These are phyloP conservation scores for Oriolus oriolus DNA, from an alignment of 2,113 vertebrate genomes.

Conservation along the genomic window DNA sequence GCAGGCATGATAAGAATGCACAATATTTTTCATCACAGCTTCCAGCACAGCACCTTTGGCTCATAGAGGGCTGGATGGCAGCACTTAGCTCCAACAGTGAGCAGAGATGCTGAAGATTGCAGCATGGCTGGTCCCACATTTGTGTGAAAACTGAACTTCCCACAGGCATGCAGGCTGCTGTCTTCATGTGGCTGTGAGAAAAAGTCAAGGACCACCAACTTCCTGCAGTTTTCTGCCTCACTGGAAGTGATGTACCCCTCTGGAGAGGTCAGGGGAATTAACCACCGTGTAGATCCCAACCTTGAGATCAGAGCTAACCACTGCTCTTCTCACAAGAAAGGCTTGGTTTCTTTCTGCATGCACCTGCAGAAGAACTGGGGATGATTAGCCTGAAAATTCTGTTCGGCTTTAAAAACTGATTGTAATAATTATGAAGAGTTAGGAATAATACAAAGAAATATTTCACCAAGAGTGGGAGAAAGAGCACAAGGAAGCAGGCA, in stretches of 20 bases:
- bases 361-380: not conserved
- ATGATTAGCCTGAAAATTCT: not conserved
- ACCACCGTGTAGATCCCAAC: not conserved
- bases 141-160: not conserved
- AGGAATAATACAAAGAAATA: not conserved
- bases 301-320: not conserved
- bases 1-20: not conserved
- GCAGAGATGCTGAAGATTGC: not conserved
- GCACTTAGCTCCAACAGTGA: not conserved
- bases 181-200: not conserved
- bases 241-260: not conserved
- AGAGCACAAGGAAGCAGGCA: not conserved
- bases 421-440: not conserved
- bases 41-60: not conserved
- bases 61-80: not conserved
- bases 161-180: fast-evolving
- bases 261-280: not conserved
- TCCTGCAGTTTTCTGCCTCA: not conserved
- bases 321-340: not conserved
- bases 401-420: not conserved
- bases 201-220: not conserved
- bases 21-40: not conserved
- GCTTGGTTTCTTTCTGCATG: not conserved
- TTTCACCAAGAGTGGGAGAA: not conserved
- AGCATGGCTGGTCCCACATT: not conserved